These are phyloP conservation scores for Ptychobarbus kaznakovi DNA, from an alignment of 2,797 vertebrate genomes.

Conservation along the genomic window DNA sequence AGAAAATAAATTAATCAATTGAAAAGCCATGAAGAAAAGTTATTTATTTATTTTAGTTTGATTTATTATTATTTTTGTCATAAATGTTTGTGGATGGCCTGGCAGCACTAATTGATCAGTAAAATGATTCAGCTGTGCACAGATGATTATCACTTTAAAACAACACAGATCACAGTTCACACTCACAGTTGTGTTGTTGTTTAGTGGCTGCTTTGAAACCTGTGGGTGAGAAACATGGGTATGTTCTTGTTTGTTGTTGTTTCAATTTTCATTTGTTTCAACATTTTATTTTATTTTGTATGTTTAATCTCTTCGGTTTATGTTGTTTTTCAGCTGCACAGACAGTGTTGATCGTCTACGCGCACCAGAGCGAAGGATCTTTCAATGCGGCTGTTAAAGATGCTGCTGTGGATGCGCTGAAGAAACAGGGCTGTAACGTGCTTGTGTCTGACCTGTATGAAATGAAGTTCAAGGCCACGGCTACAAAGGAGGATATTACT, in stretches of 20 bases:
- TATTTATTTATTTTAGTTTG: not conserved
- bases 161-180: not conserved
- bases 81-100: not conserved
- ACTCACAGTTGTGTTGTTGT: not conserved
- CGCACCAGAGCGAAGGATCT: conserved; percentile 84
- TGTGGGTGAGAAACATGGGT: not conserved
- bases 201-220: not conserved
- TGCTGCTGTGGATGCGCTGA: conserved; percentile 76
- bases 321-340: conserved; percentile 63
- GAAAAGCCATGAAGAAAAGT: too few species aligned
- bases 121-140: not conserved
- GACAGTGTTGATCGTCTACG: conserved; percentile 85
- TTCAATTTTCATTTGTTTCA: not conserved
- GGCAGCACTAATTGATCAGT: not conserved
- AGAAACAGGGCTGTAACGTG: conserved; percentile 76
- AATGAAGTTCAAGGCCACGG: conserved; percentile 84
- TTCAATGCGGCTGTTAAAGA: conserved; percentile 82
- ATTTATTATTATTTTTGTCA: not conserved
- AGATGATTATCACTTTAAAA: not conserved
- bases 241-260: not conserved
- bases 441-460: conserved; percentile 85
- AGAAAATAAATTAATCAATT: too few species aligned
- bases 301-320: fast-evolving
- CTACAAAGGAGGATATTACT: conserved; percentile 80
- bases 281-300: too few species aligned